Conservation (phyloP, 2,797 vertebrate species). For the Pteropus rufus region DNA sequence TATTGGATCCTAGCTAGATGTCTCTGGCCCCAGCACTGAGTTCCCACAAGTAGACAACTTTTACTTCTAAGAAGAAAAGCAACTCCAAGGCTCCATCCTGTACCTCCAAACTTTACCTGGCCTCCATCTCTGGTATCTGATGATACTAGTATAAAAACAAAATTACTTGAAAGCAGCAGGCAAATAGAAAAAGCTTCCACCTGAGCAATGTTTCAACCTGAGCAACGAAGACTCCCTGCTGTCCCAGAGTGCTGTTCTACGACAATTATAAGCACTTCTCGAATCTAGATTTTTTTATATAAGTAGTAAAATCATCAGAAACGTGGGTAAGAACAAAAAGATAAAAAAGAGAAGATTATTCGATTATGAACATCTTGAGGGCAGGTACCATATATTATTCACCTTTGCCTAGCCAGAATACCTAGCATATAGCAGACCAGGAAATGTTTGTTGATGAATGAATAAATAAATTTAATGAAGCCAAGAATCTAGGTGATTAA, state of each 20-base stretch:
- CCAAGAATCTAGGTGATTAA: neutral
- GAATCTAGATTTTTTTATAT: neutral
- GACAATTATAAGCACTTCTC: neutral
- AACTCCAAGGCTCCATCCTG: neutral
- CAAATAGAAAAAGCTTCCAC: neutral
- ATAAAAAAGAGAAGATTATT: neutral
- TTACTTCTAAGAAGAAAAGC: neutral
- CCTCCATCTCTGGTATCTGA: constrained; percentile 1
- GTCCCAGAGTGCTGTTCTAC: neutral
- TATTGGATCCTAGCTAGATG: neutral
- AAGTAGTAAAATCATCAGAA: neutral
- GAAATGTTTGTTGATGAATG: neutral
- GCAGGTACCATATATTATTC: neutral
- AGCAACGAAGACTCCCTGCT: neutral
- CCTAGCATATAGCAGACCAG: neutral
- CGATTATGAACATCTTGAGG: neutral
- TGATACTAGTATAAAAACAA: neutral
- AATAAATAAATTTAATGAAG: constrained; percentile 2
- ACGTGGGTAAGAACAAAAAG: neutral
- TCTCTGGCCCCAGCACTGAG: neutral
- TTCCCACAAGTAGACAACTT: neutral
- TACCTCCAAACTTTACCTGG: neutral
- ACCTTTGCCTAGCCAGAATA: neutral
- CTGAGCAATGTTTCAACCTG: neutral
- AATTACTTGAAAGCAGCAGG: neutral